Conservation (phyloP, 2,113 vertebrate species). For the Todiramphus chloris region DNA sequence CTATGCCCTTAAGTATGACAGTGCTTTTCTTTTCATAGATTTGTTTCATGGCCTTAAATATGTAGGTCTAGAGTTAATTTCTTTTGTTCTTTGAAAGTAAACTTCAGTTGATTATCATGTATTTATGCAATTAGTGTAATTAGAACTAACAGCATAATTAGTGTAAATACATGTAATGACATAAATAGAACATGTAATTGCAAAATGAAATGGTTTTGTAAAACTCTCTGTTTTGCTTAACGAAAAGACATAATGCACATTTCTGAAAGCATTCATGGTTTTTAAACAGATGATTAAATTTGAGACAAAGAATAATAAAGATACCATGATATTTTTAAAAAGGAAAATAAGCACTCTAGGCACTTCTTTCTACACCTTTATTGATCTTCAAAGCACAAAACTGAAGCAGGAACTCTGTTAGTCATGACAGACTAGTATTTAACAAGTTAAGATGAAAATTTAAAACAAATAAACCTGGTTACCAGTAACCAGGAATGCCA, state of each 20-base stretch:
- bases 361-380: background rate
- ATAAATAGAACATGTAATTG: conserved; percentile 67
- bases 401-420: background rate
- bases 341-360: background rate
- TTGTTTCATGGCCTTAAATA: background rate
- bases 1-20: background rate
- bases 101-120: conserved; percentile 60
- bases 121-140: conserved; percentile 77
- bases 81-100: conserved; percentile 68
- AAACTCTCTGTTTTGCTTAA: conserved; percentile 29
- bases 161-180: conserved; percentile 62
- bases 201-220: conserved; percentile 7
- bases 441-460: background rate
- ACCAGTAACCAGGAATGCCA: background rate
- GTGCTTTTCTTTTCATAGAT: background rate
- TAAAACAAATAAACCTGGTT: background rate
- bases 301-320: background rate
- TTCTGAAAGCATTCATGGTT: background rate
- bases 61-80: conserved; percentile 37
- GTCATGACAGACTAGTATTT: background rate
- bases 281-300: background rate
- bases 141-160: conserved; percentile 69
- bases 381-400: background rate
- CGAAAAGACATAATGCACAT: background rate
- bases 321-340: background rate